phyloP scores from a whole-genome alignment of 1,140 invertebrate genomes.

The Danaus plexippus region DNA sequence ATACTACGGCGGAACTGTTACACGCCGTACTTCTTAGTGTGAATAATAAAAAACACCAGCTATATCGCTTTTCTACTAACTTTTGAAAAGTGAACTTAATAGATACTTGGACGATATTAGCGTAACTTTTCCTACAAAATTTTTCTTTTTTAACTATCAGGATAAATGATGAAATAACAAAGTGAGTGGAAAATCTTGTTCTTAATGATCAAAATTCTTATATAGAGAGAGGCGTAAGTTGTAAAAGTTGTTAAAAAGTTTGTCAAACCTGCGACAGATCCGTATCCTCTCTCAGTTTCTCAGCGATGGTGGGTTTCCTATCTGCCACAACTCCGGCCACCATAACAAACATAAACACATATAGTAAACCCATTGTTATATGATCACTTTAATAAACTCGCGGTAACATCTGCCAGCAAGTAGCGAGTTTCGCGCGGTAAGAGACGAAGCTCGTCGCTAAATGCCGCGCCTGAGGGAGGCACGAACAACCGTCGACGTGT shows the following conservation, averaged over 20 bases:
- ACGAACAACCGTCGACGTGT: constrained; percentile 36
- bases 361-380: constrained; percentile 44
- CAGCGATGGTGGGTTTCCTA: constrained; percentile 51
- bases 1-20: too few species aligned
- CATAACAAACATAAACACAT: constrained; percentile 55
- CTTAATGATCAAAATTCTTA: too few species aligned
- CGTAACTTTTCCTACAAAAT: too few species aligned
- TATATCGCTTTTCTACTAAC: too few species aligned
- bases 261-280: constrained; percentile 59
- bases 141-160: too few species aligned
- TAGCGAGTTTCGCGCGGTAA: constrained; percentile 29
- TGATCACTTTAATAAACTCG: constrained; percentile 42
- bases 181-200: too few species aligned
- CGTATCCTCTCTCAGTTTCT: constrained; percentile 53
- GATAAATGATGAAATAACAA: too few species aligned
- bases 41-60: too few species aligned
- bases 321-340: constrained; percentile 37
- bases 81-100: too few species aligned
- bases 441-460: constrained; percentile 38
- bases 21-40: too few species aligned
- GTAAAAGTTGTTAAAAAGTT: constrained; percentile 33
- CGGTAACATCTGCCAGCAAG: constrained; percentile 35
- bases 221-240: too few species aligned
- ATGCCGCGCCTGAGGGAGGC: constrained; percentile 44
- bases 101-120: too few species aligned